A percentile compares a stretch with the other conserved stretches of the same genome.
These are phyloP conservation scores for Archips xylosteana DNA, from an alignment of 2,888 invertebrate species.

Conservation along the genomic window DNA sequence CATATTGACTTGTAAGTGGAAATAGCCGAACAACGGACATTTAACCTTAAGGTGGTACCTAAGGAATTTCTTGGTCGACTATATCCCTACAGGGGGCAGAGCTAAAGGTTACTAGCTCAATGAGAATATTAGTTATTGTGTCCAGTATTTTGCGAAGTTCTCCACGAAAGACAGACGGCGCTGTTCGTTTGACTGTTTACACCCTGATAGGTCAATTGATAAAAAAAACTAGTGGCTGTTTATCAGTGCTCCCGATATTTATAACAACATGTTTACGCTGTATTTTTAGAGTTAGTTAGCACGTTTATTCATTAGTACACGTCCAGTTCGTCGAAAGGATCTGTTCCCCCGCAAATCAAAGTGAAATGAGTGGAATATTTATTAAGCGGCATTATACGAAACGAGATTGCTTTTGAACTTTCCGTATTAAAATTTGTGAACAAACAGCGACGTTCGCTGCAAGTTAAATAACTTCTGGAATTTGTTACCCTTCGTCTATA, in stretches of 20 bases:
- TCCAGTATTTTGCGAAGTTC: neutral
- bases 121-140: neutral
- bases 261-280: conserved; percentile 65
- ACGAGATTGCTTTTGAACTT: conserved; percentile 47
- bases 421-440: conserved; percentile 49
- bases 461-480: conserved; percentile 33
- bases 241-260: conserved; percentile 62
- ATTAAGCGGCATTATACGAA: conserved; percentile 45
- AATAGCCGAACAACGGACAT: too few species aligned
- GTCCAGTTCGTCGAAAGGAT: conserved; percentile 25
- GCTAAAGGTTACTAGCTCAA: too few species aligned
- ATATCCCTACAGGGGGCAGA: too few species aligned
- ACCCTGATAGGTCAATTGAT: conserved; percentile 50
- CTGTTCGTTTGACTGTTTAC: conserved; percentile 16
- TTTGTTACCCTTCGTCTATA: conserved; percentile 48
- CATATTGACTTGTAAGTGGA: too few species aligned
- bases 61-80: too few species aligned
- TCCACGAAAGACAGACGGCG: conserved; percentile 4
- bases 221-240: conserved; percentile 52
- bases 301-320: conserved; percentile 26
- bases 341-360: conserved; percentile 16
- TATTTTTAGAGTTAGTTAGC: conserved; percentile 50
- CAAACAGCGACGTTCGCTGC: conserved; percentile 32
- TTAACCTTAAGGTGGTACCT: too few species aligned
- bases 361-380: conserved; percentile 35